Conservation (phyloP, 1,140 invertebrate genomes). For the Phymorhynchus buccinoides region DNA sequence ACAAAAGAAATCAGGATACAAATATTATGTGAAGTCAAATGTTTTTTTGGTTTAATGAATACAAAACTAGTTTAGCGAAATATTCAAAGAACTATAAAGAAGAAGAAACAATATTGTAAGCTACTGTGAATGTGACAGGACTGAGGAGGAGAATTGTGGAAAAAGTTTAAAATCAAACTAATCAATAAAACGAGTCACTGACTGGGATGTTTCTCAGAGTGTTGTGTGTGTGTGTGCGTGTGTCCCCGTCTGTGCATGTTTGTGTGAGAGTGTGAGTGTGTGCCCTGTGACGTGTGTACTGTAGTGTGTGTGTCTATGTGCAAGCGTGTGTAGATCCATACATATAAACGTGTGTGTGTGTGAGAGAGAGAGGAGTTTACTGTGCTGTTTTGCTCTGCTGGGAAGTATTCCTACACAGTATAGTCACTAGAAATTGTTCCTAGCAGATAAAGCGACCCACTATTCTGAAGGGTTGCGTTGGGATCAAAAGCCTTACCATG, state of each 20-base stretch:
- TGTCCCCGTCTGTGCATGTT: background rate
- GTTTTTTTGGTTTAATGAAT: background rate
- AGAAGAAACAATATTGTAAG: background rate
- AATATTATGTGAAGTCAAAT: background rate
- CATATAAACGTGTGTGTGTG: background rate
- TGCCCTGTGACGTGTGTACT: background rate
- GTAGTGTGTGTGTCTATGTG: background rate
- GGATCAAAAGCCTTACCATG: too few species aligned
- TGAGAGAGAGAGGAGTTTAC: background rate
- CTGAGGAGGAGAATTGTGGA: background rate
- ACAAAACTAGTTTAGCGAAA: too few species aligned
- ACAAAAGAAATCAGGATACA: background rate
- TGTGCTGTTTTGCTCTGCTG: too few species aligned
- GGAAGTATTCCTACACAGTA: too few species aligned
- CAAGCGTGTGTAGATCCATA: background rate
- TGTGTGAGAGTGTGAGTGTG: constrained; percentile 13
- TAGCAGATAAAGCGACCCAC: too few species aligned
- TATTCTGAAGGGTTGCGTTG: too few species aligned
- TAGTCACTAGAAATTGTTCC: too few species aligned
- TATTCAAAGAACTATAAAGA: background rate
- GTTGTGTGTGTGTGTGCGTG: constrained; percentile 2
- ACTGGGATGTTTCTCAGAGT: background rate
- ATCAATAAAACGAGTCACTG: constrained; percentile 5
- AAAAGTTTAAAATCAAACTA: background rate
- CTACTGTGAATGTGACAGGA: background rate